These are phyloP conservation scores for Lacanobia wlatinum DNA, from an alignment of 2,888 invertebrate genomes.

Conservation along the genomic window DNA sequence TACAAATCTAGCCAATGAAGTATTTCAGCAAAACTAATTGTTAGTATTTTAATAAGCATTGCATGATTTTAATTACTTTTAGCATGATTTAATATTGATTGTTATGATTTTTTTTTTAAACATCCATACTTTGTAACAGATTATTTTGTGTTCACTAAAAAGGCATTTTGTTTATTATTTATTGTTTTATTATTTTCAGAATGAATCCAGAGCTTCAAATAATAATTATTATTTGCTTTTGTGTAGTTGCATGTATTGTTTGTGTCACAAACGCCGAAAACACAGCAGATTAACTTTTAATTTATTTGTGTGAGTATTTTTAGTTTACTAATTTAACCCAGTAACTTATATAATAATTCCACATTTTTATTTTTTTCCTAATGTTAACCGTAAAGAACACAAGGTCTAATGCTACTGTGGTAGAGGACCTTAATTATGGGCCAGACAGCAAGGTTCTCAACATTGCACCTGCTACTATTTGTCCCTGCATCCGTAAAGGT, in stretches of 20 bases:
- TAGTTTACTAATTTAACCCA: constrained; percentile 44
- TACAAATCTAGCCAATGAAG: neutral
- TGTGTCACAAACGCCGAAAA: constrained; percentile 74
- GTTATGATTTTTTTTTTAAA: neutral
- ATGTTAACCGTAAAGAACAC: neutral
- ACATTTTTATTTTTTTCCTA: neutral
- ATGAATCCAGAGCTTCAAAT: constrained; percentile 79
- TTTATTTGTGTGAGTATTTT: constrained; percentile 77
- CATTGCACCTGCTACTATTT: too few relatives aligned
- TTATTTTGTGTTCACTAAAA: neutral
- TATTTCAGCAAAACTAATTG: neutral
- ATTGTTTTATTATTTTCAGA: constrained; percentile 79
- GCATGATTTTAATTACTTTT: constrained; percentile 42
- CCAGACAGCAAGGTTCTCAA: neutral
- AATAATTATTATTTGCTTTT: constrained; percentile 84
- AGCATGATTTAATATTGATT: constrained; percentile 33
- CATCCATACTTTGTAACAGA: neutral
- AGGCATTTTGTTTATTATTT: constrained; percentile 33
- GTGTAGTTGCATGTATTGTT: constrained; percentile 86
- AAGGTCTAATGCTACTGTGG: neutral
- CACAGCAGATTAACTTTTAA: constrained; percentile 75
- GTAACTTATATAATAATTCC: neutral
- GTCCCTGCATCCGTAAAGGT: too few relatives aligned
- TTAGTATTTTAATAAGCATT: too few relatives aligned
- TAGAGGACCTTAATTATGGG: neutral